Conservation (phyloP, 2,797 vertebrate species). For the Dicrostonyx torquatus region DNA sequence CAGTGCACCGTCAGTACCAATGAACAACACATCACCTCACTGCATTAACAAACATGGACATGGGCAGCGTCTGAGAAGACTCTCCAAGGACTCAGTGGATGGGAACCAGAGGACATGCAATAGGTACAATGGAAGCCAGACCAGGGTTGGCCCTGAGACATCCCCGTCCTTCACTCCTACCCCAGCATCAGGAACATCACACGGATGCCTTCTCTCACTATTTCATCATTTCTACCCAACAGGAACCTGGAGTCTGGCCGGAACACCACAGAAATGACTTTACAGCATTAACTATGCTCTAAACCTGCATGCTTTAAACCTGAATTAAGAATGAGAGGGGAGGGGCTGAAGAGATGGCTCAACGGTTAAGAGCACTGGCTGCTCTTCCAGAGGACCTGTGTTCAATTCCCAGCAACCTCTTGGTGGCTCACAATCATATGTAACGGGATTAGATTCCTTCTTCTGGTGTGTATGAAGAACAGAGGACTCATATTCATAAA, state of each 20-base stretch:
- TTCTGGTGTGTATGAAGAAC: background rate
- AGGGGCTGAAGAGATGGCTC: background rate
- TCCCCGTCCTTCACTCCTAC: background rate
- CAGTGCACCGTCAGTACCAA: background rate
- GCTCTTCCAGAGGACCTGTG: background rate
- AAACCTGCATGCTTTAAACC: background rate
- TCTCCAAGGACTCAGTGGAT: background rate
- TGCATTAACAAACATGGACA: background rate
- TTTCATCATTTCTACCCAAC: background rate
- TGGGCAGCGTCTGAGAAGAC: background rate
- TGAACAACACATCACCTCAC: background rate
- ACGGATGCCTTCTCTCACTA: background rate
- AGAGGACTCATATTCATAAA: background rate
- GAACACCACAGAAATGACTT: background rate
- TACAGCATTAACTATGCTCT: slow-evolving; percentile 7
- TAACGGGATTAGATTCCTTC: background rate
- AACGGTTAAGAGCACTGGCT: background rate
- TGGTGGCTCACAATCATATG: background rate
- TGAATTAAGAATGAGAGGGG: background rate
- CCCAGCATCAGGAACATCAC: background rate
- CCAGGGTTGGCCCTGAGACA: background rate
- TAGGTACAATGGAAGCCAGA: background rate
- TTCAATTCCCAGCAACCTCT: background rate
- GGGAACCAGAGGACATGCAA: background rate
- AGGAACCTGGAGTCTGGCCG: background rate